These are phyloP conservation scores for Melanotaenia parkinsoni DNA, from an alignment of 2,797 vertebrate species.

Conservation along the genomic window DNA sequence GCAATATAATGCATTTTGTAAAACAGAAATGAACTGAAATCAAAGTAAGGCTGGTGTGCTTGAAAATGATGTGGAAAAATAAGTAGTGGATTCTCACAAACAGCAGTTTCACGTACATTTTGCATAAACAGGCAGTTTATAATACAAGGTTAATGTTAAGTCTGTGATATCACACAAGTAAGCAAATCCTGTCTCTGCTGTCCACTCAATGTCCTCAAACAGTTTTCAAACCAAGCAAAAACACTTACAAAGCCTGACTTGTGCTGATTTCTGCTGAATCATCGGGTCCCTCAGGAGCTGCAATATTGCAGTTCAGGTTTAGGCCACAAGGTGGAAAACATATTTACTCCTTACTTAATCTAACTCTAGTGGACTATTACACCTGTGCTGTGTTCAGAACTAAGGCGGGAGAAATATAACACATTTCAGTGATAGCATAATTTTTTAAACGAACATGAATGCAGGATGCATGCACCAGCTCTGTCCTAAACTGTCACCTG, in stretches of 20 bases:
- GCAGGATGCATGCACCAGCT: neutral
- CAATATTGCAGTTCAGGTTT: slow-evolving; percentile 52
- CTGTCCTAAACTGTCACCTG: neutral
- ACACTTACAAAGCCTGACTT: slow-evolving; percentile 1
- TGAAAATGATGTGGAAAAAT: neutral
- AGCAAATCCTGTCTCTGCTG: slow-evolving; percentile 15
- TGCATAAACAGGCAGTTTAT: too few relatives aligned
- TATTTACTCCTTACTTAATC: neutral
- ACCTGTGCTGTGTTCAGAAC: neutral
- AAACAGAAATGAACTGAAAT: neutral
- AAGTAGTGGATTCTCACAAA: neutral
- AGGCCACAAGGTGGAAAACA: slow-evolving; percentile 40
- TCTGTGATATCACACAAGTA: neutral
- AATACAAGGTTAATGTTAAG: neutral
- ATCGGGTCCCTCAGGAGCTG: slow-evolving; percentile 40
- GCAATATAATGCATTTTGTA: neutral
- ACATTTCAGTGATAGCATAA: neutral
- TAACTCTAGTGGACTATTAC: neutral
- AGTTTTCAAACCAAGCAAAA: slow-evolving; percentile 20
- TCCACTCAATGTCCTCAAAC: slow-evolving; percentile 46
- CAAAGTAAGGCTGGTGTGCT: neutral
- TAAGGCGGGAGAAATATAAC: neutral
- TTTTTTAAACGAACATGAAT: neutral
- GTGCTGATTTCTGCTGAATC: slow-evolving; percentile 61
- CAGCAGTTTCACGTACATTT: neutral